Base-by-base conservation (phyloP, 2,113 vertebrate genomes). In the Chinchilla lanigera region DNA sequence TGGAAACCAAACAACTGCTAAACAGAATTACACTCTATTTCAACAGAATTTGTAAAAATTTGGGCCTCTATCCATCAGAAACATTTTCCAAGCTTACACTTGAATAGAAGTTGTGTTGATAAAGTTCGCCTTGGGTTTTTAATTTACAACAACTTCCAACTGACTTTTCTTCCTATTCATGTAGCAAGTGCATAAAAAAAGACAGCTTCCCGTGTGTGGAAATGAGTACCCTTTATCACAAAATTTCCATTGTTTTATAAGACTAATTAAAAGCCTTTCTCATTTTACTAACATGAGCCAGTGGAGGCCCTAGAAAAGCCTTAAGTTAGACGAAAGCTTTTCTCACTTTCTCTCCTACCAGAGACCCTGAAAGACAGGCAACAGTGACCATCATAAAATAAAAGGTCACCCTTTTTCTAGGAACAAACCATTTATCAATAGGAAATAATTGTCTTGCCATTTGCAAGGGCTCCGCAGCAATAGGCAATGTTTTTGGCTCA, bases 381-480 rank as follows among this genome's bases (percentile, higher is more conserved):
- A 98, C 97, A 96, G 96, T 82, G 98, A 96, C 98, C 92, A 97
- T 97, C 98, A 98, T 97, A 98, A 98, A 98, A 93, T 93, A 97
- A 97, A 97, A 98, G 98, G 98, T 98, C 98, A 98, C 94, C 96
- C 97, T 98, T 96, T 97, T 97, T 96, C 97, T 98, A 94, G 85
- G 98, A 98, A 98, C 98, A 98, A 98, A 98, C 98, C 97, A 98
- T 98, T 98, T 98, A 98, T 98, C 98, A 98, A 98, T 95, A 56
- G 98, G 97, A 98, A 89, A 98, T 96, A 98, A 98, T 98, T 98
- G 98, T 98, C 98, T 98, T 92, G 97, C 97, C 63, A 75, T 93
- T 98, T 97, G 97, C 98, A 97, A 98, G 98, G 97, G 97, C 95
- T 98, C 97, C 89, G 96, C 96, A 97, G 98, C 91, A 86, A 97